A percentile compares a stretch with the other conserved stretches of the same genome.
These are phyloP conservation scores for Apis dorsata DNA, from an alignment of 1,140 invertebrate genomes.

Conservation along the genomic window DNA sequence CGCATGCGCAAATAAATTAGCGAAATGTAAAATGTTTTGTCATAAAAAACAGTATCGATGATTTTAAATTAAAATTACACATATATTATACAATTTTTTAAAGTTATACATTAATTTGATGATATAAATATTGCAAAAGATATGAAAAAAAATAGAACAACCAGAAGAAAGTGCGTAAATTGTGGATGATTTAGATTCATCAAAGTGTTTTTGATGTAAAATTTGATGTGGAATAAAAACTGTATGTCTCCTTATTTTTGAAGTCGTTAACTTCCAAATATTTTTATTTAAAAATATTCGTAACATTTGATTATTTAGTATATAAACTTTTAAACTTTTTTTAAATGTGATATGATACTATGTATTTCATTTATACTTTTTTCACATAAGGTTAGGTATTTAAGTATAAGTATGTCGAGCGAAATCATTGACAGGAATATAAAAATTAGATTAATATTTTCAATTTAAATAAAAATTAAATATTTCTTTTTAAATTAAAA, in stretches of 20 bases:
- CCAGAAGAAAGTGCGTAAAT: constrained; percentile 81
- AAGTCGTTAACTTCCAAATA: neutral
- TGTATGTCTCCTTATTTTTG: neutral
- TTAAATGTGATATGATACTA: neutral
- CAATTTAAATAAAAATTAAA: neutral
- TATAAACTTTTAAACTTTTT: neutral
- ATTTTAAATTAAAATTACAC: neutral
- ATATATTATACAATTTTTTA: too few relatives aligned
- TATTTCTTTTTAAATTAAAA: neutral
- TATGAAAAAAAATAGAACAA: constrained; percentile 55
- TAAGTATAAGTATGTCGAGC: neutral
- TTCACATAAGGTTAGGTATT: constrained; percentile 31
- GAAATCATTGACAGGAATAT: constrained; percentile 4
- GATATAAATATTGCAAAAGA: neutral
- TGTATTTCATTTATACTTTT: neutral
- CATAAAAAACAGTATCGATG: neutral
- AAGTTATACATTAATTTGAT: neutral
- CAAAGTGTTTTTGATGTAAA: neutral
- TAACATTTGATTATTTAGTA: neutral
- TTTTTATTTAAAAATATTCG: neutral
- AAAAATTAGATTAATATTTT: neutral
- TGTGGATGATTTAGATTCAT: constrained; percentile 65
- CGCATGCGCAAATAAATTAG: constrained; percentile 30
- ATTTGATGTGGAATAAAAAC: neutral
- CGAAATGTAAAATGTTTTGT: constrained; percentile 12